Evolutionary conservation across 2,888 invertebrate species (phyloP), one percentile per base, ranked within the genome.

Genomic region (Hypomecis atomaria): DNA sequence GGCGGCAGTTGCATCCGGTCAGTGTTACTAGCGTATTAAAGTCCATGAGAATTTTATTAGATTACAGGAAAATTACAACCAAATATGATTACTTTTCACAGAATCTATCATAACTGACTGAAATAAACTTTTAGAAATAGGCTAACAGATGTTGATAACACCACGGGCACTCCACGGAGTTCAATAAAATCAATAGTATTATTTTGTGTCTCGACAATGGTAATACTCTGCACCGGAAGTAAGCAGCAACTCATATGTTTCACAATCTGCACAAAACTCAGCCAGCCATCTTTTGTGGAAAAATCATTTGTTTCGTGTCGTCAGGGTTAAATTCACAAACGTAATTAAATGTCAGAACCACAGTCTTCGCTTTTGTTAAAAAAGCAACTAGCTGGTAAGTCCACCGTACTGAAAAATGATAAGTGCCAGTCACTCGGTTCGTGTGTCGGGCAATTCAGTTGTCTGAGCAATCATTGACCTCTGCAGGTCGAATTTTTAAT

Each of bases 331-430:
- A 94, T 95, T 95, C 94, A 94, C 94, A 95, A 94, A 95, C 94
- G 95, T 95, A 95, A 96, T 96, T 96, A 96, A 72, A 97, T 97
- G 97, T 97, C 97, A 95, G 97, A 97, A 95, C 96, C 96, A 95
- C 98, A 98, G 96, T 98, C 98, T 93, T 96, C 98, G 93, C 96
- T 98, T 94, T 94, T 98, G 94, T 95, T 98, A 94, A 96, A 97
- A 94, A 98, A 98, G 95, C 98, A 98, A 94, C 95, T 98, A 94
- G 97, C 98, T 96, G 98, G 98, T 98, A 95, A 94, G 94, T 94
- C 68, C 63, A 67, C 65, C 60, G 67, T 75, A 74, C 65, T 67
- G 66, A 67, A 73, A 73, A 79, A 77, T 74, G 59, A 76, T 81
- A 81, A 78, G 71, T 79, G 73, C 74, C 74, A 81, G 78, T 82